phyloP scores from a whole-genome alignment of 1,140 invertebrate species.

The Oncopodura yosiiana region DNA sequence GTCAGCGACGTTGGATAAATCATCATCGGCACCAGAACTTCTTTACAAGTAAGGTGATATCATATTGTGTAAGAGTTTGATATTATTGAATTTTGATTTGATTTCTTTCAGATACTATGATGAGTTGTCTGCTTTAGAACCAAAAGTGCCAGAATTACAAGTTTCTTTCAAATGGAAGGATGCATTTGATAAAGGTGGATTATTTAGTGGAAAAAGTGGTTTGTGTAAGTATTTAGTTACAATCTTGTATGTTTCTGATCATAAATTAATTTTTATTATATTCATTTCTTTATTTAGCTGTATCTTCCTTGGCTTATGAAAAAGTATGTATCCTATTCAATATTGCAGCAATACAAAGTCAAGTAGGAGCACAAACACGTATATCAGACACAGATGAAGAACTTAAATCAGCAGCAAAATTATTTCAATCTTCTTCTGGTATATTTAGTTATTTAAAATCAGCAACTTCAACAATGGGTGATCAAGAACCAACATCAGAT shows the following conservation, averaged over 20 bases:
- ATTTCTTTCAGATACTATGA: conserved; percentile 83
- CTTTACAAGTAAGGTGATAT: conserved; percentile 73
- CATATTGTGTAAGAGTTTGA: conserved; percentile 85
- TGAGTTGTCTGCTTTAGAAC: conserved; percentile 79
- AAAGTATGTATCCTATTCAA: conserved; percentile 94
- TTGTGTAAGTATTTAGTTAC: conserved; percentile 59
- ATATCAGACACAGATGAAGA: conserved; percentile 78
- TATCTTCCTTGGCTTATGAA: conserved; percentile 79
- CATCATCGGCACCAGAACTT: too few relatives aligned
- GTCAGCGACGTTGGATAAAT: conserved; percentile 86
- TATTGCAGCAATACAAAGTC: conserved; percentile 84
- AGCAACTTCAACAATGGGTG: conserved; percentile 75
- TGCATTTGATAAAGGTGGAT: conserved; percentile 90
- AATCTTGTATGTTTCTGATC: not conserved
- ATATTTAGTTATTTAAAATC: conserved; percentile 29
- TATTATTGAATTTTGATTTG: too few relatives aligned
- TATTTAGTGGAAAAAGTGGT: conserved; percentile 85
- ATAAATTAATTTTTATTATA: not conserved
- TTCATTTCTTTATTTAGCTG: conserved; percentile 48
- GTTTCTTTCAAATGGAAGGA: conserved; percentile 98
- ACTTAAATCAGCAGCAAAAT: conserved; percentile 84
- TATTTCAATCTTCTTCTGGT: conserved; percentile 89
- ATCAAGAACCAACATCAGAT: conserved; percentile 83
- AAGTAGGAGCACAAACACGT: conserved; percentile 73
- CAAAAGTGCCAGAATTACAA: conserved; percentile 83